Evolutionary conservation across 2,888 invertebrate genomes (phyloP), one percentile per base, ranked within the genome.

Genomic region (Candidula unifasciata): DNA sequence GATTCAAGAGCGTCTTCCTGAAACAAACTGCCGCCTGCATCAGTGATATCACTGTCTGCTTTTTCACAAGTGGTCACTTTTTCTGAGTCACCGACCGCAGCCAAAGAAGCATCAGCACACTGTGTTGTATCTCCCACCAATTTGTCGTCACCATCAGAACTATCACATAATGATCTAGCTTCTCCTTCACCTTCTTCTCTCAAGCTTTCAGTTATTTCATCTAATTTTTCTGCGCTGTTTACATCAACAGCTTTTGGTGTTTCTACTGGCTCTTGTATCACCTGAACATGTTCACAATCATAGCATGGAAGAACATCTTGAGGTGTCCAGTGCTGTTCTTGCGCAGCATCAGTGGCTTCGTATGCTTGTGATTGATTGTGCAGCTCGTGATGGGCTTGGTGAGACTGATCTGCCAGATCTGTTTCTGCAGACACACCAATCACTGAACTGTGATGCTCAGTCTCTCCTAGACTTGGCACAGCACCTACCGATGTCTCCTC

Each of bases 111-210:
- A 13, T 33, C 68, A 68, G 30, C 18, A 3, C 33, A 33, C 30
- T 68, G 68, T 10, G 21, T 1, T 6, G 13, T 44, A 44, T 44
- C 44, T 44, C 44, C 44, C 21, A 10, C 24, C 35, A 18, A 33
- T 68, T 66, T n/a, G 10, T 24, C 27, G 10, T 66, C 27, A 66
- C 27, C 27, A 3, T n/a, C 33, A n/a, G 27, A 24, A n/a, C 27
- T 27, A 27, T 52, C 73, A 73, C 73, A 44, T 73, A 44, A 73
- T 44, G 44, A 73, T 44, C 44, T 10, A 73, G 44, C 73, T 44
- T 0, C 60, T 60, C 1, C 60, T 24, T n/a, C 2, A 60, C 21
- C 3, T 60, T 21, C n/a, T 60, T 60, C 60, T 60, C 21, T 5
- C 60, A 24, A 24, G 60, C n/a, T n/a, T 6, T 24, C 60, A 60